phyloP scores from a whole-genome alignment of 2,797 vertebrate genomes.

The Amblyraja radiata region DNA sequence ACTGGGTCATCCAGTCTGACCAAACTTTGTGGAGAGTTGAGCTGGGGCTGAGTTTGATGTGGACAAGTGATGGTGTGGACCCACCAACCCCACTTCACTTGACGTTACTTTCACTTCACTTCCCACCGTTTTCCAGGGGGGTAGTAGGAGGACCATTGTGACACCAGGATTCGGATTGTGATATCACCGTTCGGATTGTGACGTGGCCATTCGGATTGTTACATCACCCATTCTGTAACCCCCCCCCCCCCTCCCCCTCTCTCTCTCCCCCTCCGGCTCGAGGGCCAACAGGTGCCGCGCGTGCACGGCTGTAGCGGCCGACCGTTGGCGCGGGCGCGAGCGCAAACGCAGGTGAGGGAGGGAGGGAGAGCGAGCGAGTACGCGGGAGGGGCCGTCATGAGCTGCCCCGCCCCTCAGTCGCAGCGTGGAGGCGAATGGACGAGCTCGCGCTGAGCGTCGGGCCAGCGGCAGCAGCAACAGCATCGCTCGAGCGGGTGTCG shows the following conservation, averaged over 20 bases:
- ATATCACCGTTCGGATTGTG: not conserved
- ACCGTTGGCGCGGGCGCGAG: not conserved
- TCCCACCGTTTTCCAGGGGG: too few species aligned
- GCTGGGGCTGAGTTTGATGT: too few species aligned
- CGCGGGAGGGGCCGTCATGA: not conserved
- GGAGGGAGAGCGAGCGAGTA: not conserved
- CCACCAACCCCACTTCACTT: too few species aligned
- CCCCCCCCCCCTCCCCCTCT: too few species aligned
- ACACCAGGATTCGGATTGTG: too few species aligned
- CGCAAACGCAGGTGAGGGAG: not conserved
- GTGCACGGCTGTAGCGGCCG: not conserved
- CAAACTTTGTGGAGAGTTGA: not conserved
- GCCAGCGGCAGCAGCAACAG: not conserved
- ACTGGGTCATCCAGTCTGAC: not conserved
- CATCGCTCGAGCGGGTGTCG: not conserved
- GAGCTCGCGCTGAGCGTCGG: not conserved
- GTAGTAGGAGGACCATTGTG: too few species aligned
- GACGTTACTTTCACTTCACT: too few species aligned
- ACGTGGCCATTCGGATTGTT: not conserved
- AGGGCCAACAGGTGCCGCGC: not conserved
- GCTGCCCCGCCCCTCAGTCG: not conserved
- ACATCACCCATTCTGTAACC: not conserved
- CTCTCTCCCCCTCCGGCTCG: too few species aligned
- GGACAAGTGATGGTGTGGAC: too few species aligned
- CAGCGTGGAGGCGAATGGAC: conserved; percentile 8